A percentile compares a stretch with the other conserved stretches of the same genome.
phyloP scores from a whole-genome alignment of 2,888 invertebrate genomes.

The Lochmaea capreae region DNA sequence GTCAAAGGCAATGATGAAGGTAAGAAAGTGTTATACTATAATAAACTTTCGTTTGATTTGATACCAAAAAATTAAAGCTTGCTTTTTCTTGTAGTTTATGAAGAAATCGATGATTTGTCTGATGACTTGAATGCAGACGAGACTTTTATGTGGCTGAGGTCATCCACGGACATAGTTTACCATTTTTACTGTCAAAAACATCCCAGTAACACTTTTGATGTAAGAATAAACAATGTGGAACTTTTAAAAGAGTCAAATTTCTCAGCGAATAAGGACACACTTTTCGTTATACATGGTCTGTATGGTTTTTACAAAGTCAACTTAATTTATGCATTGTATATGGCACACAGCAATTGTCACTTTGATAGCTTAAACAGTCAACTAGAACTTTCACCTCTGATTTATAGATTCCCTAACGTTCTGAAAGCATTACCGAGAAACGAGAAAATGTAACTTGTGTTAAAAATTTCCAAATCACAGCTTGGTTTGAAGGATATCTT shows the following conservation, averaged over 20 bases:
- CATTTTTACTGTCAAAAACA: slow-evolving; percentile 53
- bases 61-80: background rate
- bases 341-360: no score
- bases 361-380: no score
- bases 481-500: no score
- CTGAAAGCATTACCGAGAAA: no score
- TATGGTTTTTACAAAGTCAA: background rate
- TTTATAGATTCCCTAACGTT: no score
- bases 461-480: no score
- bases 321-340: no score
- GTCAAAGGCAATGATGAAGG: background rate
- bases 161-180: slow-evolving; percentile 50
- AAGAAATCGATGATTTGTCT: slow-evolving; percentile 1
- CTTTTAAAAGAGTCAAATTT: slow-evolving; percentile 44
- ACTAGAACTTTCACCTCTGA: no score
- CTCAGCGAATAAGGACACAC: slow-evolving; percentile 47
- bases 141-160: background rate
- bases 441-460: no score
- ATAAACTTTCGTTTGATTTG: background rate
- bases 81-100: background rate
- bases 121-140: background rate
- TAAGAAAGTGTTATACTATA: background rate
- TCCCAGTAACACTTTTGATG: slow-evolving; percentile 32
- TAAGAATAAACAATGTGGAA: slow-evolving; percentile 34
- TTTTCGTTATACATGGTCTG: slow-evolving; percentile 56